Evolutionary conservation across 2,113 vertebrate species (phyloP).

Genomic region (Oncorhynchus clarkii): DNA sequence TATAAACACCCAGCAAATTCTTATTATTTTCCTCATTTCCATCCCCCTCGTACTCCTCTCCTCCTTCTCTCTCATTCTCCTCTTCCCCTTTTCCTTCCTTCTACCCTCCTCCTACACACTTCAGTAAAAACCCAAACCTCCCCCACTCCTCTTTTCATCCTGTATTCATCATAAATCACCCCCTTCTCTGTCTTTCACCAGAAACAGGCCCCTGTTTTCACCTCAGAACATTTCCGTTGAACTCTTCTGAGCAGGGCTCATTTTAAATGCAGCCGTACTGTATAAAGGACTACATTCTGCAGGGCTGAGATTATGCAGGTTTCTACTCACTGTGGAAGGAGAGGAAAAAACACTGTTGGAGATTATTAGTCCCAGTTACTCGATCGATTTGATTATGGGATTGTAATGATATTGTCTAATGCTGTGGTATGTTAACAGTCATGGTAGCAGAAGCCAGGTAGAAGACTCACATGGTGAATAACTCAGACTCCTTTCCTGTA

Average conservation of each 20-base stretch:
- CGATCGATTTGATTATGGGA: neutral
- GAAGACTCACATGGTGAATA: no score
- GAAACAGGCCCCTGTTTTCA: neutral
- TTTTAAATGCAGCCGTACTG: constrained; percentile 27
- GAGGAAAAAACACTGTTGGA: constrained; percentile 22
- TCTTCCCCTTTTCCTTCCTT: neutral
- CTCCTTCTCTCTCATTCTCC: neutral
- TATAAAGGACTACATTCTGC: constrained; percentile 53
- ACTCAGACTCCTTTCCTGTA: no score
- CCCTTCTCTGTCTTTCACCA: neutral
- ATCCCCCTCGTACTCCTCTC: neutral
- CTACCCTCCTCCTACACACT: neutral
- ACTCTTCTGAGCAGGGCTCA: neutral
- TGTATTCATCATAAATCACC: neutral
- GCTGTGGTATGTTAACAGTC: no score
- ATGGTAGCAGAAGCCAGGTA: no score
- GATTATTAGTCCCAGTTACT: constrained; percentile 10
- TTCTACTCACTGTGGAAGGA: neutral
- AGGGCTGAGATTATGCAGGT: neutral
- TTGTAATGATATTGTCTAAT: no score
- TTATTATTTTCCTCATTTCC: no score
- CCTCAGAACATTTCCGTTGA: neutral
- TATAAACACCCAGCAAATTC: no score
- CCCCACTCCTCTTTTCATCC: neutral
- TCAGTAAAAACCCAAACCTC: no score